Evolutionary conservation across 2,888 invertebrate genomes (phyloP).

Genomic region (Spicauda simplicius): DNA sequence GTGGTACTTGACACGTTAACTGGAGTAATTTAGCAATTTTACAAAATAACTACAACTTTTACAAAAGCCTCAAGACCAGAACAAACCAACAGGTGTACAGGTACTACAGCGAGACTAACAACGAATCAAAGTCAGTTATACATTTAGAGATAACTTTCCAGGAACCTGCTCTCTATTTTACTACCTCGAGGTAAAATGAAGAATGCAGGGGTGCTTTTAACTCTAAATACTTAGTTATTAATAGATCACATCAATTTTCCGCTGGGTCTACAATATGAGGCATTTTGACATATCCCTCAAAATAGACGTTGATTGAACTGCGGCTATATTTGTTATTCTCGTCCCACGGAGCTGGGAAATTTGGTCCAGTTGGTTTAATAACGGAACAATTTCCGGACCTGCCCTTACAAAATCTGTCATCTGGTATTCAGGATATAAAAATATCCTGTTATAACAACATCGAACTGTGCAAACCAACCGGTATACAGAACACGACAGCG

Average conservation of each 20-base stretch:
- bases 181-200: constrained; percentile 85
- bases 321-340: constrained; percentile 85
- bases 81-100: no score
- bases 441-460: no score
- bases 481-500: constrained; percentile 92
- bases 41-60: no score
- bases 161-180: constrained; percentile 82
- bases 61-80: no score
- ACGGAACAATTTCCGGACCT: constrained; percentile 90
- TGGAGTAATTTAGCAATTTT: no score
- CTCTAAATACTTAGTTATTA: constrained; percentile 85
- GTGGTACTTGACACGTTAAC: no score
- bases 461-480: constrained; percentile 84
- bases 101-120: no score
- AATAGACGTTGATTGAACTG: constrained; percentile 88
- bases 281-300: constrained; percentile 87
- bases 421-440: constrained; percentile 92
- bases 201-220: constrained; percentile 87
- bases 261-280: constrained; percentile 84
- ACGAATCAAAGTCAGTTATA: no score
- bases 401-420: constrained; percentile 94
- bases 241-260: constrained; percentile 84
- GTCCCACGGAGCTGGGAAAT: constrained; percentile 92
- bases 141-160: constrained; percentile 74
- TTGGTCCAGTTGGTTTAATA: constrained; percentile 73